These are phyloP conservation scores for Torymus aiolomorphi DNA, from an alignment of 2,888 invertebrate genomes.

Conservation along the genomic window DNA sequence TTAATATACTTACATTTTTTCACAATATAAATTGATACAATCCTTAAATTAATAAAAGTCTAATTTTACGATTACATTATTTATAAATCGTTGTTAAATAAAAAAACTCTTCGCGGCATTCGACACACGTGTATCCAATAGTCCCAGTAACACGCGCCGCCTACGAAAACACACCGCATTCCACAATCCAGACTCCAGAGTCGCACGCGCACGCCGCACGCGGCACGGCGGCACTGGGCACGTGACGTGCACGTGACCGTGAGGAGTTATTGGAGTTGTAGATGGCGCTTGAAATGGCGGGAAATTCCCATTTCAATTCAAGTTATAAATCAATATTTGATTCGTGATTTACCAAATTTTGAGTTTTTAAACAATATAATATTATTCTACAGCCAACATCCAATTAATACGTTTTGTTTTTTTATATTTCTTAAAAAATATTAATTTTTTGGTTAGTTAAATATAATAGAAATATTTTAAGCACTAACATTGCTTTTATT, in stretches of 20 bases:
- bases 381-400: not conserved
- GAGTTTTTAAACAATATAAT: not conserved
- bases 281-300: slow-evolving; percentile 2
- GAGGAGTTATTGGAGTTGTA: not conserved
- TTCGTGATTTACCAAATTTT: too few relatives aligned
- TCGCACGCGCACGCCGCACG: too few relatives aligned
- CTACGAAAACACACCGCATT: not conserved
- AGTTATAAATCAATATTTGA: too few relatives aligned
- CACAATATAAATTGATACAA: not conserved
- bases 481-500: too few relatives aligned
- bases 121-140: slow-evolving; percentile 20
- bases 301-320: not conserved
- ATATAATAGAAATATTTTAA: too few relatives aligned
- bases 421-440: not conserved
- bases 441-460: too few relatives aligned
- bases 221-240: too few relatives aligned
- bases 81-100: slow-evolving; percentile 13
- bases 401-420: too few relatives aligned
- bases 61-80: slow-evolving; percentile 8
- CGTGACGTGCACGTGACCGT: too few relatives aligned
- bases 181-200: not conserved
- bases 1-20: slow-evolving; percentile 9
- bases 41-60: not conserved
- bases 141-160: not conserved
- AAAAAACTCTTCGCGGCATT: not conserved